Percentiles rank a stretch among this genome's conserved stretches.
Evolutionary conservation across 2,888 invertebrate genomes (phyloP).

Genomic region (Lasioglossum vierecki): DNA sequence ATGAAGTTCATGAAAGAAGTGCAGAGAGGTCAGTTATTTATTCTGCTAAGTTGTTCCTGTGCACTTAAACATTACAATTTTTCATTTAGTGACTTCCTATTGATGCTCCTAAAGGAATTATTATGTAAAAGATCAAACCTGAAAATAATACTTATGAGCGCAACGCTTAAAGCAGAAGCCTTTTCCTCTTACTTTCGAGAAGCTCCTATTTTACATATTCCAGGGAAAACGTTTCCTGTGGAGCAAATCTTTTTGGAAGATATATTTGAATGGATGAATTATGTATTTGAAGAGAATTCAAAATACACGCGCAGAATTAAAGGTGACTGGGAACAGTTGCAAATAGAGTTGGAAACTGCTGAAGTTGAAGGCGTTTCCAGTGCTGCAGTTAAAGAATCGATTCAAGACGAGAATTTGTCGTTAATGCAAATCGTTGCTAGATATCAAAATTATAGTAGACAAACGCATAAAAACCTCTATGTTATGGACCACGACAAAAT

Average conservation of each 20-base stretch:
- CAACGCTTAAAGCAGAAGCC: constrained; percentile 93
- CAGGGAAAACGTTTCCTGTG: constrained; percentile 94
- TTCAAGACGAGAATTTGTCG: constrained; percentile 90
- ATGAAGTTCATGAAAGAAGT: constrained; percentile 97
- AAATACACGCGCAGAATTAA: constrained; percentile 88
- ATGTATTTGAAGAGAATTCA: constrained; percentile 87
- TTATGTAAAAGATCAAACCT: constrained; percentile 90
- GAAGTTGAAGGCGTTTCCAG: constrained; percentile 86
- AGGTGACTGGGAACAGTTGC: constrained; percentile 86
- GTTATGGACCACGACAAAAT: constrained; percentile 92
- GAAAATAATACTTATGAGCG: constrained; percentile 96
- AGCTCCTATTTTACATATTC: constrained; percentile 92
- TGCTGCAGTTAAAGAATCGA: constrained; percentile 86
- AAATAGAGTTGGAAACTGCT: constrained; percentile 88
- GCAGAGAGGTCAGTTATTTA: constrained; percentile 89
- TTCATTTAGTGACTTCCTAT: constrained; percentile 90
- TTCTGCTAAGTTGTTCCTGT: constrained; percentile 1
- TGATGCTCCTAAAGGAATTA: constrained; percentile 92
- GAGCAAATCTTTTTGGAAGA: constrained; percentile 93
- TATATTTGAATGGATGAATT: constrained; percentile 88
- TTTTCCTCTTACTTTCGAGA: constrained; percentile 94
- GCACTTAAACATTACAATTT: constrained; percentile 34
- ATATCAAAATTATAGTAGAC: constrained; percentile 87
- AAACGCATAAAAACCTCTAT: constrained; percentile 90
- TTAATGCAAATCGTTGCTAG: constrained; percentile 88